A percentile compares a stretch with the other conserved stretches of the same genome.
These are phyloP conservation scores for Drosophila anceps DNA, from an alignment of 2,888 invertebrate genomes.

Conservation along the genomic window DNA sequence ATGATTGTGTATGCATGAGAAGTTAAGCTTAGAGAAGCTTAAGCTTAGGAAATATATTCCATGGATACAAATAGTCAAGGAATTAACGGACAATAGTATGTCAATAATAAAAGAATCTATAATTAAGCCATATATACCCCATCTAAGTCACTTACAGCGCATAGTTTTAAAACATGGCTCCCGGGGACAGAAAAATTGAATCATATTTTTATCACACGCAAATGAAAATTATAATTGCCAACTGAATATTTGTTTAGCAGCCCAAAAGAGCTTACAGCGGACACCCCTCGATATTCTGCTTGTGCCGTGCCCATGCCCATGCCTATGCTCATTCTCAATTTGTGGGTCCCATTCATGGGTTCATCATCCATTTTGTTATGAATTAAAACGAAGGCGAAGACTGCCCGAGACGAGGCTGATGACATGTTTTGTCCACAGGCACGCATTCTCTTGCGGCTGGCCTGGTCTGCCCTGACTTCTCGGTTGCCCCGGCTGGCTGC, in stretches of 20 bases:
- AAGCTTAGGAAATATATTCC: neutral
- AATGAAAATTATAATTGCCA: conserved; percentile 81
- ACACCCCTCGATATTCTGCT: neutral
- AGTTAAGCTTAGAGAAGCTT: neutral
- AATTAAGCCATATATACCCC: conserved; percentile 1
- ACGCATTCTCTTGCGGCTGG: conserved; percentile 73
- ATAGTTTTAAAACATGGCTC: conserved; percentile 36
- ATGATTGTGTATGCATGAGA: neutral
- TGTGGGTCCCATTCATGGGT: conserved; percentile 67
- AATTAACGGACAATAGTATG: too few species aligned
- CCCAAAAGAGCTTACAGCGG: conserved; percentile 6
- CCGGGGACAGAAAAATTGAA: conserved; percentile 69
- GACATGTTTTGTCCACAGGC: conserved; percentile 81
- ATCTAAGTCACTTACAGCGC: neutral
- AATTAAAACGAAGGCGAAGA: conserved; percentile 69
- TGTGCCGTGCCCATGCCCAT: too few species aligned
- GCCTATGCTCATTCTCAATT: conserved; percentile 23
- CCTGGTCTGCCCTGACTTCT: conserved; percentile 31
- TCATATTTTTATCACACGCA: conserved; percentile 72
- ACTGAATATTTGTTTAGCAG: conserved; percentile 60
- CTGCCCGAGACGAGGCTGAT: conserved; percentile 71
- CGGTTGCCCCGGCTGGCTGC: conserved; percentile 29
- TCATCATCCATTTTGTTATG: conserved; percentile 69
- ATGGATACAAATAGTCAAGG: neutral
- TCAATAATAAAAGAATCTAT: neutral